Percentiles rank a stretch among this genome's conserved stretches.
These are phyloP conservation scores for Helostoma temminkii DNA, from an alignment of 2,797 vertebrate genomes.

Conservation along the genomic window DNA sequence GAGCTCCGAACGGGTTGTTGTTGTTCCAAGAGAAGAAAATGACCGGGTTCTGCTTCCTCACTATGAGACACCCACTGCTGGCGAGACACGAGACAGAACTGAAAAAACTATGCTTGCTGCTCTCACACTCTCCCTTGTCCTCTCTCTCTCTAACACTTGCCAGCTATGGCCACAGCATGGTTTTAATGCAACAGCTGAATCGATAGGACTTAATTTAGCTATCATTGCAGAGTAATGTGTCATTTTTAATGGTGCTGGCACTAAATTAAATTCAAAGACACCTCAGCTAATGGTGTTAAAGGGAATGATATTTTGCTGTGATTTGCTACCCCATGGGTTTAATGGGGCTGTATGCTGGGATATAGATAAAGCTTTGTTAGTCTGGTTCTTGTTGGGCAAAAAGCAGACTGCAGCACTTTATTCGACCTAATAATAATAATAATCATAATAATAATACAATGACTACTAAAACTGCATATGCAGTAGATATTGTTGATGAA, in stretches of 20 bases:
- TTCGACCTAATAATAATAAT: slow-evolving; percentile 59
- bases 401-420: slow-evolving; percentile 54
- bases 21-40: slow-evolving; percentile 82
- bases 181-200: slow-evolving; percentile 82
- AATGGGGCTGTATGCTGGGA: slow-evolving; percentile 64
- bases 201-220: slow-evolving; percentile 85
- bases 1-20: slow-evolving; percentile 69
- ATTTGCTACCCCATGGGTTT: slow-evolving; percentile 76
- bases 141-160: slow-evolving; percentile 63
- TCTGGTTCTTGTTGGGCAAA: slow-evolving; percentile 59
- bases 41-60: slow-evolving; percentile 79
- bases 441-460: slow-evolving; percentile 59
- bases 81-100: slow-evolving; percentile 74
- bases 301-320: slow-evolving; percentile 78
- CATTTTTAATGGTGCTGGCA: slow-evolving; percentile 82
- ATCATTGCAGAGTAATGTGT: slow-evolving; percentile 84
- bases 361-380: slow-evolving; percentile 66
- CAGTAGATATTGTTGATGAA: slow-evolving; percentile 30
- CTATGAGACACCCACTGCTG: slow-evolving; percentile 79
- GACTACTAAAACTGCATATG: slow-evolving; percentile 10
- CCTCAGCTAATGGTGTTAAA: slow-evolving; percentile 82
- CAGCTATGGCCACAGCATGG: slow-evolving; percentile 69
- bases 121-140: slow-evolving; percentile 60
- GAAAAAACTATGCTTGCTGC: slow-evolving; percentile 70
- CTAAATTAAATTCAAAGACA: slow-evolving; percentile 86